These are phyloP conservation scores for Brachystomella parvula DNA, from an alignment of 1,140 invertebrate genomes.

Conservation along the genomic window DNA sequence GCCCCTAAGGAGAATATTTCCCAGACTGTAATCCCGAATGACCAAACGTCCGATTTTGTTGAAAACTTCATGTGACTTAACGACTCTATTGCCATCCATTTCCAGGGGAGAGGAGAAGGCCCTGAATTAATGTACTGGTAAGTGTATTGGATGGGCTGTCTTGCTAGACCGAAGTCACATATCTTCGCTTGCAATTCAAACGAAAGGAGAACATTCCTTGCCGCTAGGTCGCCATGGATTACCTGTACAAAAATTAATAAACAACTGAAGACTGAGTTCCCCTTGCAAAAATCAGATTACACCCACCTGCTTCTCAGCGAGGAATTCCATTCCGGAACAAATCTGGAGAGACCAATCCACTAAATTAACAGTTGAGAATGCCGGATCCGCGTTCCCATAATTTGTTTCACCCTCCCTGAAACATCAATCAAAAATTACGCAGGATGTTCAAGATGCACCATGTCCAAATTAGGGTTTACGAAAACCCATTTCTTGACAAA, in stretches of 20 bases:
- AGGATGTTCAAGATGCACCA: too few species aligned
- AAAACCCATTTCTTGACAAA: too few species aligned
- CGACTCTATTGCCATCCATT: slow-evolving; percentile 48
- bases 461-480: too few species aligned
- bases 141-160: background rate
- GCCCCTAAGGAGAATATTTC: slow-evolving; percentile 46
- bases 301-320: background rate
- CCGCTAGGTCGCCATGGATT: too few species aligned
- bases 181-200: background rate
- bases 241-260: background rate
- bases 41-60: too few species aligned
- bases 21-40: slow-evolving; percentile 46
- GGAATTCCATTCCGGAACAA: background rate
- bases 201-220: slow-evolving; percentile 1
- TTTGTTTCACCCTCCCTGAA: too few species aligned
- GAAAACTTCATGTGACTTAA: slow-evolving; percentile 45
- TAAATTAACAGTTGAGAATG: background rate
- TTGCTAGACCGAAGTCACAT: background rate
- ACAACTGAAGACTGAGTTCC: background rate
- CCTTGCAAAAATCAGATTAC: background rate
- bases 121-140: slow-evolving; percentile 1
- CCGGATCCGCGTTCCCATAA: background rate
- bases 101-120: slow-evolving; percentile 43
- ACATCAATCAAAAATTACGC: too few species aligned
- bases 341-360: background rate